Conservation (phyloP, 2,113 vertebrate genomes). For the Steatornis caripensis region DNA sequence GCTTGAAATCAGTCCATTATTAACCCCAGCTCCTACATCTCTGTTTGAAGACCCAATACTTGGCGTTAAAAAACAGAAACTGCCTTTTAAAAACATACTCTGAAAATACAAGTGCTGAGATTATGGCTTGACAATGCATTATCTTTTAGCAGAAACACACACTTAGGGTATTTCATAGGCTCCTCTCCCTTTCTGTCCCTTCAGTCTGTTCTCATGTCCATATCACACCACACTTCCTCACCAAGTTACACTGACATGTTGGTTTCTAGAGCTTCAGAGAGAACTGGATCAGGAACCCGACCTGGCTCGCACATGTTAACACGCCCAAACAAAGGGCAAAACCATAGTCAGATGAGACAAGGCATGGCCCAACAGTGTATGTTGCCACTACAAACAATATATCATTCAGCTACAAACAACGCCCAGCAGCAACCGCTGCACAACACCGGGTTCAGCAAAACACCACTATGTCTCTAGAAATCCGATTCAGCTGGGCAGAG, state of each 20-base stretch:
- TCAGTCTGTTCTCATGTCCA: background rate
- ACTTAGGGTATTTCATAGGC: background rate
- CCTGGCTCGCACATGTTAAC: background rate
- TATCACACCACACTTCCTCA: rapidly evolving
- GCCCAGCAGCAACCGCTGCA: background rate
- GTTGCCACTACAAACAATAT: background rate
- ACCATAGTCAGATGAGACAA: background rate
- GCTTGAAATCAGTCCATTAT: background rate
- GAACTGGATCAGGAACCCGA: background rate
- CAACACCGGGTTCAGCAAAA: background rate
- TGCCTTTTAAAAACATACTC: background rate
- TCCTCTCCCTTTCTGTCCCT: background rate
- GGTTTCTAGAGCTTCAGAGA: background rate
- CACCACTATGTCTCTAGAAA: background rate
- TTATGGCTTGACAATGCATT: rapidly evolving
- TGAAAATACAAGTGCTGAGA: background rate
- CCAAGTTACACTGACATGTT: background rate
- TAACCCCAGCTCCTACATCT: background rate
- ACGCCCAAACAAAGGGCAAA: background rate
- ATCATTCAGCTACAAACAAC: background rate
- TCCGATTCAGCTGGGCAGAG: background rate
- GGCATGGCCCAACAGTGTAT: background rate
- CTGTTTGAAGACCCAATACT: background rate
- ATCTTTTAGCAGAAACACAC: background rate
- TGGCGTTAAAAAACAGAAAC: background rate